Evolutionary conservation across 92 coral and sea anemone species (phyloP).

Genomic region (Paragorgia papillata): DNA sequence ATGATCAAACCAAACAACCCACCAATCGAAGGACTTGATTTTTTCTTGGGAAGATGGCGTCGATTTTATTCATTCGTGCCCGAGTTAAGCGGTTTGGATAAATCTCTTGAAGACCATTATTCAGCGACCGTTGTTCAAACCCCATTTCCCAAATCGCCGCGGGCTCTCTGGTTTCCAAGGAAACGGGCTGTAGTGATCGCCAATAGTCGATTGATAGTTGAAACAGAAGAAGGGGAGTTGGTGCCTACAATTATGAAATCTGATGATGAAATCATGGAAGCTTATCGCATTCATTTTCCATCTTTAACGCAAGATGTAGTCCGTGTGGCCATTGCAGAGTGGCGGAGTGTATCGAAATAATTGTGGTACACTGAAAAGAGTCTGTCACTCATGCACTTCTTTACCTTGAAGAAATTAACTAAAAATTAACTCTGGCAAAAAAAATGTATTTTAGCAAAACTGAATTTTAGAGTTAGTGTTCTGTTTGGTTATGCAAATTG

Average conservation of each 20-base stretch:
- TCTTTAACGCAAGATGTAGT: constrained; percentile 1
- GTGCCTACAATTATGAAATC: neutral
- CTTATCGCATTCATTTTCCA: constrained; percentile 13
- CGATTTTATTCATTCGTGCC: constrained; percentile 22
- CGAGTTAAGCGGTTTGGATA: neutral
- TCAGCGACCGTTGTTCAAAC: neutral
- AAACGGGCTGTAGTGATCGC: constrained; percentile 28
- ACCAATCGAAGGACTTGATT: constrained; percentile 21
- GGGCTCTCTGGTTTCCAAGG: constrained; percentile 19
- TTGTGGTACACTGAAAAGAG: too few species aligned
- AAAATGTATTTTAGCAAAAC: too few species aligned
- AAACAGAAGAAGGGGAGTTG: constrained; percentile 12
- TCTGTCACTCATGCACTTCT: too few species aligned
- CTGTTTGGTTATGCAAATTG: too few species aligned
- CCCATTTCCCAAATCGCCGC: constrained; percentile 19
- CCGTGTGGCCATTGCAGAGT: constrained; percentile 8
- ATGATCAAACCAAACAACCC: constrained; percentile 30
- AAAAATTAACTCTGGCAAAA: too few species aligned
- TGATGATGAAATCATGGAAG: constrained; percentile 29
- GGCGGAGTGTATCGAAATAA: constrained; percentile 16
- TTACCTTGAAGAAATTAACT: too few species aligned
- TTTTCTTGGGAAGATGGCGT: constrained; percentile 17
- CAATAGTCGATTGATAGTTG: constrained; percentile 3
- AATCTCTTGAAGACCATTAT: neutral
- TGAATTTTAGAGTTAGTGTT: too few species aligned